phyloP scores from a whole-genome alignment of 2,797 vertebrate genomes.

The Erethizon dorsatum region DNA sequence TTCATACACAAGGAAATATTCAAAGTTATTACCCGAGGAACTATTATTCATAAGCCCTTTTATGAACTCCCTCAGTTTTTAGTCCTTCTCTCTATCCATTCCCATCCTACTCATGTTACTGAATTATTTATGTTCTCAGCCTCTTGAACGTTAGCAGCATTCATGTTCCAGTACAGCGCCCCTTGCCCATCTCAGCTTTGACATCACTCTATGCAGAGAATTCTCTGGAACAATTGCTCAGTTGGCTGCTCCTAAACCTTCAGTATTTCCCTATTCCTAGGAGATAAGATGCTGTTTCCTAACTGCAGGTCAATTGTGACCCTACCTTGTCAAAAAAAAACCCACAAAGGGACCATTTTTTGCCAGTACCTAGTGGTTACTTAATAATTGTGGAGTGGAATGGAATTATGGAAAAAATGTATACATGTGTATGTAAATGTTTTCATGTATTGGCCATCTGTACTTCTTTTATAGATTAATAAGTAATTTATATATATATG shows the following conservation, averaged over 20 bases:
- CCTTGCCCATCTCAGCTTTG: background rate
- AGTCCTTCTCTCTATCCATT: accelerated
- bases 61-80: background rate
- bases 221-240: background rate
- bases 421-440: background rate
- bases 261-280: background rate
- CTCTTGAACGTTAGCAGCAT: background rate
- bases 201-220: background rate
- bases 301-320: background rate
- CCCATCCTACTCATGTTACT: accelerated
- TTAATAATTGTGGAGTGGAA: background rate
- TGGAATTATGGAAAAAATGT: background rate
- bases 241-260: background rate
- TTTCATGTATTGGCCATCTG: background rate
- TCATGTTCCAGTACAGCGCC: accelerated
- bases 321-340: background rate
- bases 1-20: background rate
- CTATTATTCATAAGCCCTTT: background rate
- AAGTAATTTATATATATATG: background rate
- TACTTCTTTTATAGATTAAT: background rate
- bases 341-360: background rate
- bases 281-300: background rate
- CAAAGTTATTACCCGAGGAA: background rate
- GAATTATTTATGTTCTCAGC: background rate
- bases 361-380: background rate